Conservation (phyloP, 1,140 invertebrate species). For the Bursaphelenchus mucronatus region DNA sequence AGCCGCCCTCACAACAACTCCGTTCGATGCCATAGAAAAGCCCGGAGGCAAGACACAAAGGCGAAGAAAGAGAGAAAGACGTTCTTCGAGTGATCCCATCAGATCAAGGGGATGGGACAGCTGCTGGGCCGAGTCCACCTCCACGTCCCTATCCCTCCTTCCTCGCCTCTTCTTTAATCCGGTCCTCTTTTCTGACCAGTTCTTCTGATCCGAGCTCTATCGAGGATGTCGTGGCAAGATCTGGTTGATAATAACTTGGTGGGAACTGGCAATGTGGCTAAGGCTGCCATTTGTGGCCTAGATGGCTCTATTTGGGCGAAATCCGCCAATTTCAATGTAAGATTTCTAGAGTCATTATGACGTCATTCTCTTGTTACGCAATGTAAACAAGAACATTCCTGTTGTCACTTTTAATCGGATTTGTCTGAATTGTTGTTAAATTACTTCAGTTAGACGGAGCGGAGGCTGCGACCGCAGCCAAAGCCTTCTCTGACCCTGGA, state of each 20-base stretch:
- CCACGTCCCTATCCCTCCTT: no score
- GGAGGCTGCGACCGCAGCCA: slow-evolving; percentile 49
- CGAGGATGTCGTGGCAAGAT: slow-evolving; percentile 56
- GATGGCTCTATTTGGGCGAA: slow-evolving; percentile 59
- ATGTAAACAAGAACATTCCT: slow-evolving; percentile 18
- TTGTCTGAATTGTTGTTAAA: neutral
- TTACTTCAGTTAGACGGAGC: slow-evolving; percentile 26
- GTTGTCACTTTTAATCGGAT: slow-evolving; percentile 14
- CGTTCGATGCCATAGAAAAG: no score
- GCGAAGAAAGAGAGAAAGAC: no score
- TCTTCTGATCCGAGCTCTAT: no score
- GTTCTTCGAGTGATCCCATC: no score
- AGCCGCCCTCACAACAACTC: no score
- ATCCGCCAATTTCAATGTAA: slow-evolving; percentile 58
- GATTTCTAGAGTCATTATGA: slow-evolving; percentile 12
- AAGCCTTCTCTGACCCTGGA: slow-evolving; percentile 51
- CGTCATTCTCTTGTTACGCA: slow-evolving; percentile 10
- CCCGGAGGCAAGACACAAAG: no score
- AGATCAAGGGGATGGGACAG: no score
- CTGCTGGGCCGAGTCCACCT: no score
- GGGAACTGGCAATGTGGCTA: slow-evolving; percentile 57
- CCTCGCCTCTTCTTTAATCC: no score
- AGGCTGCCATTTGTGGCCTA: slow-evolving; percentile 56
- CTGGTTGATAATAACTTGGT: slow-evolving; percentile 60
- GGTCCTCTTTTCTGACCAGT: no score